phyloP scores from a whole-genome alignment of 2,113 vertebrate genomes.

The Channa argus region DNA sequence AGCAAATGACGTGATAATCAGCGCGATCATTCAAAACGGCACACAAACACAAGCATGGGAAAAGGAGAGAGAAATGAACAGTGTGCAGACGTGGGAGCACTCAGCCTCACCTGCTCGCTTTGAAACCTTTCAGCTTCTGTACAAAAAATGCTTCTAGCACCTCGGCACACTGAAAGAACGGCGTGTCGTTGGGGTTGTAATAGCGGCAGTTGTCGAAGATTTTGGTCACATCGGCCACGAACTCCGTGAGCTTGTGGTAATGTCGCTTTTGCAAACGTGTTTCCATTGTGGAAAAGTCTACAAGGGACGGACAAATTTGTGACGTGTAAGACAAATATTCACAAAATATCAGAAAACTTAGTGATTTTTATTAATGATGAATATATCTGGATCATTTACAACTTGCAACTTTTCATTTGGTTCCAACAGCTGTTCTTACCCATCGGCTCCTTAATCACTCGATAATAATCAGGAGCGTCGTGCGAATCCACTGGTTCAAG shows the following conservation, averaged over 20 bases:
- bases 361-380: too few species aligned
- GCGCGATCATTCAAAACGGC: background rate
- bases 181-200: slow-evolving; percentile 98
- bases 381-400: background rate
- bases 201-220: slow-evolving; percentile 99
- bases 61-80: background rate
- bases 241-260: slow-evolving; percentile 98
- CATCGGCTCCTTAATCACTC: slow-evolving; percentile 99
- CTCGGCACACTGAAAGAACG: slow-evolving; percentile 98
- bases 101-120: slow-evolving; percentile 94
- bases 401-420: too few species aligned
- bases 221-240: slow-evolving; percentile 99
- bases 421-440: slow-evolving; percentile 81
- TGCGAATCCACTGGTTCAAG: slow-evolving; percentile 96
- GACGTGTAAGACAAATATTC: background rate
- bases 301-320: background rate
- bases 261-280: slow-evolving; percentile 92
- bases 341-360: too few species aligned
- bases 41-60: background rate
- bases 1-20: slow-evolving; percentile 4
- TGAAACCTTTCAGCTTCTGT: slow-evolving; percentile 99
- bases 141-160: slow-evolving; percentile 98
- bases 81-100: background rate
- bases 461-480: slow-evolving; percentile 98
- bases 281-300: slow-evolving; percentile 98